A percentile compares a stretch with the other conserved stretches of the same genome.
phyloP scores from a whole-genome alignment of 2,888 invertebrate species.

The Drosophila silvestris region DNA sequence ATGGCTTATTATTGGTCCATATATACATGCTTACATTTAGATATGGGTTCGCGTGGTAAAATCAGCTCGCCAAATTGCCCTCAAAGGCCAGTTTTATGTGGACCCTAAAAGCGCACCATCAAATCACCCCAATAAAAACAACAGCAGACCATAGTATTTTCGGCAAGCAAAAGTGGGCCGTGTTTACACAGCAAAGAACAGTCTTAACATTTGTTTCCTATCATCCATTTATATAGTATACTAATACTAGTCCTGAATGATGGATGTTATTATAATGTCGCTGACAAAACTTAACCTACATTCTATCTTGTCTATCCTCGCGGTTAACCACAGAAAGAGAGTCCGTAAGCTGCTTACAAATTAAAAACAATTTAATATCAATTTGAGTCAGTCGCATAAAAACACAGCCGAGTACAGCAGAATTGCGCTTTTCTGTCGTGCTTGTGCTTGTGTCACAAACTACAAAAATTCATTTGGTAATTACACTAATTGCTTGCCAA shows the following conservation, averaged over 20 bases:
- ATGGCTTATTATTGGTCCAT: slow-evolving; percentile 75
- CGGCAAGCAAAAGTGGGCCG: slow-evolving; percentile 65
- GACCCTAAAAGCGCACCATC: slow-evolving; percentile 67
- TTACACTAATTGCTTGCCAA: slow-evolving; percentile 65
- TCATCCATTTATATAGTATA: slow-evolving; percentile 47
- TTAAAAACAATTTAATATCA: slow-evolving; percentile 66
- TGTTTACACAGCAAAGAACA: slow-evolving; percentile 62
- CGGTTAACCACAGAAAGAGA: slow-evolving; percentile 20
- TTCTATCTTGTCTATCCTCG: slow-evolving; percentile 3
- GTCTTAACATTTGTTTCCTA: slow-evolving; percentile 51
- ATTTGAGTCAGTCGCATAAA: slow-evolving; percentile 26
- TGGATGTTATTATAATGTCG: slow-evolving; percentile 75
- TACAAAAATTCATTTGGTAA: slow-evolving; percentile 50
- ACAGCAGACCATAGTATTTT: slow-evolving; percentile 25
- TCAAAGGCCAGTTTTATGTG: slow-evolving; percentile 65
- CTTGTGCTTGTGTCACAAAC: slow-evolving; percentile 6
- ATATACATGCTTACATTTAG: slow-evolving; percentile 38
- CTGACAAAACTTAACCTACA: slow-evolving; percentile 51
- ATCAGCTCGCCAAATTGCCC: slow-evolving; percentile 69
- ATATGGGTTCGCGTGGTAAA: slow-evolving; percentile 38
- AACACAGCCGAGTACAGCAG: slow-evolving; percentile 5
- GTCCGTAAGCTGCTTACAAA: slow-evolving; percentile 62
- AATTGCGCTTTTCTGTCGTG: slow-evolving; percentile 11
- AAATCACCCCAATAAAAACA: slow-evolving; percentile 32
- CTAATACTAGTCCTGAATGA: slow-evolving; percentile 50